Base-by-base conservation (phyloP, 1,140 invertebrate species). In the Conopomorpha cramerella region DNA sequence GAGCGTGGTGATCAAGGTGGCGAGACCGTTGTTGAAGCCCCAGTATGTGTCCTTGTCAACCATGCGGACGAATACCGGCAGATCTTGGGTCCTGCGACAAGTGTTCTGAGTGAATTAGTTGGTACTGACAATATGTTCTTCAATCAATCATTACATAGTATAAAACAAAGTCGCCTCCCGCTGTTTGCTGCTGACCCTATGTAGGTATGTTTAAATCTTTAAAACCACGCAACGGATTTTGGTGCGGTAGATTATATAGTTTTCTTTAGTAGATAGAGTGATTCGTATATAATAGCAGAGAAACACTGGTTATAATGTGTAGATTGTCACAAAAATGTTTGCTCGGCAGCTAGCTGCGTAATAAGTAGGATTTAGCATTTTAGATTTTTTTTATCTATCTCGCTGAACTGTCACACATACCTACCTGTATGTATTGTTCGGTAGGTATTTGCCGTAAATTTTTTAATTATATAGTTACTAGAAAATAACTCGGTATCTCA, bases 21-120 rank as follows among this genome's bases (percentile, higher is more conserved):
- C 58, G 2, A 87, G 44, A 14, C 92, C 92, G 57, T 91, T 90
- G 27, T 86, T 78, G 51, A 82, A 81, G 8, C 78, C 81, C 90
- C 91, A 95, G 16, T 61, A 73, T 0, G 89, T 87, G 51, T 88
- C 83, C 48, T 86, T 92, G 60, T 95, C 92, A 3, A 93, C 78
- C 84, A 95, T 92, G 25, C 93, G 80, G 1, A 93, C 80, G 57
- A 93, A 91, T 14, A 92, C 80, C 1, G 87, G 84, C 17, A 85
- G 51, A 13, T 85, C 55, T 59, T 94, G 91, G 1, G 84, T 86
- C 30, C 77, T 70, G 53, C n/a, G n/a, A n/a, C n/a, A n/a, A n/a
- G n/a, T n/a, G n/a, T n/a, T n/a, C n/a, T n/a, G n/a, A n/a, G n/a
- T n/a, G n/a, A n/a, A n/a, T n/a, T n/a, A n/a, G 17, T 67, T 1